Percentiles rank a stretch among this genome's conserved stretches.
phyloP scores from a whole-genome alignment of 2,888 invertebrate genomes.

The Acrocyrtus sp. region DNA sequence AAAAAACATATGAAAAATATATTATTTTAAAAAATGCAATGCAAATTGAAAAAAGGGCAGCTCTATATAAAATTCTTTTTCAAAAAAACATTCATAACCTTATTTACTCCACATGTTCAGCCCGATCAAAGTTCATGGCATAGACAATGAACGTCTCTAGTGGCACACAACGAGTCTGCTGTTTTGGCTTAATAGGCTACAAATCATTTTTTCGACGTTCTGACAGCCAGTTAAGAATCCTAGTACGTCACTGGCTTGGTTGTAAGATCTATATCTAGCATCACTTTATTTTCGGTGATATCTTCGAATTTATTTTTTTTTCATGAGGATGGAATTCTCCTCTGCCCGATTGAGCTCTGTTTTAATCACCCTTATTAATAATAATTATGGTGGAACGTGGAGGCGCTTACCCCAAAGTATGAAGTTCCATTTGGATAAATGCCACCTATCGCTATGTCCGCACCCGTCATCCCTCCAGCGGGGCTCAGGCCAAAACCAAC shows the following conservation, averaged over 20 bases:
- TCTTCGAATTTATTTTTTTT: no score
- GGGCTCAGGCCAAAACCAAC: constrained; percentile 56
- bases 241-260: no score
- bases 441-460: constrained; percentile 57
- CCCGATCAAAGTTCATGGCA: constrained; percentile 36
- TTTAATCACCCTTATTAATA: background rate
- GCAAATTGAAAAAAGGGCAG: no score
- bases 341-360: background rate
- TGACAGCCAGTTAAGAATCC: constrained; percentile 4
- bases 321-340: no score
- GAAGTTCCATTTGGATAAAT: constrained; percentile 55
- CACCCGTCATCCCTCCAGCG: constrained; percentile 54
- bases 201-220: constrained; percentile 25
- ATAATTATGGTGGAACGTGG: background rate
- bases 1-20: no score
- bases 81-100: no score
- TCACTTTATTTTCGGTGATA: no score
- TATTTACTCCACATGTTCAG: constrained; percentile 20
- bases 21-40: no score
- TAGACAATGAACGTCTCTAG: constrained; percentile 23
- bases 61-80: no score
- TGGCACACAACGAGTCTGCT: background rate
- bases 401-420: constrained; percentile 56
- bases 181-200: constrained; percentile 26
- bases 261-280: no score